Percentiles rank a stretch among this genome's conserved stretches.
phyloP scores from a whole-genome alignment of 2,888 invertebrate species.

The Ochropleura leucogaster region DNA sequence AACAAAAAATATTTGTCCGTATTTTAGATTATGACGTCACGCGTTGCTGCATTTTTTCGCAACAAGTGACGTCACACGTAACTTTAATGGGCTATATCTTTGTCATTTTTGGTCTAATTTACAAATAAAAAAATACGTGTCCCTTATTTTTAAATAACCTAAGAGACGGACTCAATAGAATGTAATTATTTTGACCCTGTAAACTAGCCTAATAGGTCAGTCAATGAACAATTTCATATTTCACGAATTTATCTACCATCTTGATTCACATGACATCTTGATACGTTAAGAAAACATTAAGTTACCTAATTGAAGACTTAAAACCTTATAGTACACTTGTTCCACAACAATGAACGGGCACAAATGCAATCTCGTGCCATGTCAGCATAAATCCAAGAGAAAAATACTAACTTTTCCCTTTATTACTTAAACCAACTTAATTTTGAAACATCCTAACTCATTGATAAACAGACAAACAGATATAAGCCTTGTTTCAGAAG shows the following conservation, averaged over 20 bases:
- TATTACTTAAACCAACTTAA: slow-evolving; percentile 65
- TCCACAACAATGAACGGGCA: slow-evolving; percentile 76
- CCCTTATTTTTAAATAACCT: too few species aligned
- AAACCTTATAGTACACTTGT: slow-evolving; percentile 76
- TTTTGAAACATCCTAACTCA: slow-evolving; percentile 44
- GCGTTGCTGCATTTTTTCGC: too few species aligned
- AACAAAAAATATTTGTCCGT: too few species aligned
- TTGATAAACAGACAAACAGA: background rate
- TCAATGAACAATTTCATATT: too few species aligned
- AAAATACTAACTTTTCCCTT: slow-evolving; percentile 83
- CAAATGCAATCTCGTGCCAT: slow-evolving; percentile 85
- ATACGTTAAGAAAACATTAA: slow-evolving; percentile 34
- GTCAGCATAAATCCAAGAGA: slow-evolving; percentile 84
- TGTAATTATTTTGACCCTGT: too few species aligned
- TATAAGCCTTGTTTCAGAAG: background rate
- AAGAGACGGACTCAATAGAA: too few species aligned
- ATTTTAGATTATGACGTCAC: too few species aligned
- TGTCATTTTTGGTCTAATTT: too few species aligned
- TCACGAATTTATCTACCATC: background rate
- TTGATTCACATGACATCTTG: slow-evolving; percentile 4
- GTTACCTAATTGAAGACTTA: slow-evolving; percentile 71
- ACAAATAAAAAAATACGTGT: too few species aligned
- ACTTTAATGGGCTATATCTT: too few species aligned
- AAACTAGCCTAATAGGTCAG: too few species aligned
- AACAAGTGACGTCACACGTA: too few species aligned